Conservation (phyloP, 2,113 vertebrate genomes). For the Thunnus maccoyii region DNA sequence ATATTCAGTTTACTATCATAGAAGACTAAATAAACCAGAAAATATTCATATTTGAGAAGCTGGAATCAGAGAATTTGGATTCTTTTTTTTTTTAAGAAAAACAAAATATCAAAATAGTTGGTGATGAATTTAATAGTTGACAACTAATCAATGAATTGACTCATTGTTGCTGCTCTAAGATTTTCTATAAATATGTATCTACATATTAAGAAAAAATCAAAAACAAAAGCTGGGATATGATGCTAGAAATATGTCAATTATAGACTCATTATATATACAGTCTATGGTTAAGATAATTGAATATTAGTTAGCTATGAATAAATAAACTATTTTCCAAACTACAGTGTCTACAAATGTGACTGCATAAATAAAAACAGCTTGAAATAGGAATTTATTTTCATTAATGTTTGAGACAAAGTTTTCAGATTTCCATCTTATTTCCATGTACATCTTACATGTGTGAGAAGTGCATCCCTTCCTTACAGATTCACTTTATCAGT, state of each 20-base stretch:
- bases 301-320: not conserved
- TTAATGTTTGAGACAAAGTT: constrained; percentile 1
- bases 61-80: too few relatives aligned
- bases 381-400: not conserved
- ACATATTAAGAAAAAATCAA: not conserved
- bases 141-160: too few relatives aligned
- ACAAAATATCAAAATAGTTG: too few relatives aligned
- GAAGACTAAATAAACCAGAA: too few relatives aligned
- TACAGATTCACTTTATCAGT: constrained; percentile 15
- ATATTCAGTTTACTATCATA: too few relatives aligned
- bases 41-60: too few relatives aligned
- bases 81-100: too few relatives aligned
- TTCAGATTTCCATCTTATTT: not conserved
- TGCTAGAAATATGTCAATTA: not conserved
- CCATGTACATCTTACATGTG: too few relatives aligned
- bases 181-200: not conserved
- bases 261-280: too few relatives aligned
- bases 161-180: too few relatives aligned
- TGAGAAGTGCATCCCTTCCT: too few relatives aligned
- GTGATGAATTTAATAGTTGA: too few relatives aligned
- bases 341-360: not conserved
- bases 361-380: not conserved
- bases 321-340: constrained; percentile 1
- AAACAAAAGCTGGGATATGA: constrained; percentile 8
- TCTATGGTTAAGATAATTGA: not conserved